Percentiles rank a stretch among this genome's conserved stretches.
Evolutionary conservation across 2,888 invertebrate species (phyloP).

Genomic region (Ceriagrion tenellum): DNA sequence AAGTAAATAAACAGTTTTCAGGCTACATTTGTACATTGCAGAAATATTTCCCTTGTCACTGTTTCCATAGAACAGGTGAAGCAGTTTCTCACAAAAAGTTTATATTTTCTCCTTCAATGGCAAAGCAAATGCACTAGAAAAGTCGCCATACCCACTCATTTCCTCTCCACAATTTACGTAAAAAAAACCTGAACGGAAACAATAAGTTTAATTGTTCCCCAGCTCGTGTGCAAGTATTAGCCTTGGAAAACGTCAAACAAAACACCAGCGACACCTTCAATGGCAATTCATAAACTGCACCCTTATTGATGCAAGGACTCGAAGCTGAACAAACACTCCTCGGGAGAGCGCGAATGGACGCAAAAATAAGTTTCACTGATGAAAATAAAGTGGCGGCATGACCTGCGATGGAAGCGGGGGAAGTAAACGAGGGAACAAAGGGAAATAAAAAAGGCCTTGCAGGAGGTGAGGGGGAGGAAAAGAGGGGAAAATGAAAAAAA

Average conservation of each 20-base stretch:
- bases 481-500: not conserved
- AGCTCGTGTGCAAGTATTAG: not conserved
- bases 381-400: conserved; percentile 8
- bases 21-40: too few species aligned
- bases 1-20: too few species aligned
- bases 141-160: not conserved
- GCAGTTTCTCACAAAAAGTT: too few species aligned
- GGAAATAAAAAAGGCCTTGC: not conserved
- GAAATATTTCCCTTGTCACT: too few species aligned
- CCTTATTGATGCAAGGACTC: not conserved
- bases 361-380: not conserved
- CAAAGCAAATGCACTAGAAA: not conserved
- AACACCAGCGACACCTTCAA: not conserved
- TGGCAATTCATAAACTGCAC: not conserved
- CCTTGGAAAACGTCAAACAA: not conserved
- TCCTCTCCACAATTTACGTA: too few species aligned
- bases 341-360: not conserved
- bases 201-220: not conserved
- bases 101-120: not conserved
- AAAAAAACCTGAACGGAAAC: not conserved
- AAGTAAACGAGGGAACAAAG: not conserved
- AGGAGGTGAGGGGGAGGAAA: not conserved
- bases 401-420: not conserved
- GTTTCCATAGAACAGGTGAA: too few species aligned
- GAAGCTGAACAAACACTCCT: not conserved